phyloP scores from a whole-genome alignment of 2,113 vertebrate species.

The Guaruba guarouba region DNA sequence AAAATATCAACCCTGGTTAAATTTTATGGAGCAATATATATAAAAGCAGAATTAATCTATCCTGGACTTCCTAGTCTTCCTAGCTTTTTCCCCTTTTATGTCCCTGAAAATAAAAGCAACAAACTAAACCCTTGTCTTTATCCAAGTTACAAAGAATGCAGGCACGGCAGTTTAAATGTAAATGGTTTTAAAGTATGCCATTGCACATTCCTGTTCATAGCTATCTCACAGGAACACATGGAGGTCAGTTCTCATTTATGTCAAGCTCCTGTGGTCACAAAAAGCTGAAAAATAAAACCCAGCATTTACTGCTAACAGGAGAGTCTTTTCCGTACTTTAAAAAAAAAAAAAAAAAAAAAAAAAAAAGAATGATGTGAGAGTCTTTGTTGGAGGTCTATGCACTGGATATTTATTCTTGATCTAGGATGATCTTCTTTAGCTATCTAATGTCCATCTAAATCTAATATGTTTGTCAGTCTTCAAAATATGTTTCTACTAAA shows the following conservation, averaged over 20 bases:
- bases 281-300: not conserved
- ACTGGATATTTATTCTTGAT: not conserved
- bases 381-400: not conserved
- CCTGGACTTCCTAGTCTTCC: not conserved
- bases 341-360: not conserved
- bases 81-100: not conserved
- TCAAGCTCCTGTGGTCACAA: slow-evolving; percentile 8
- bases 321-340: not conserved
- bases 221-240: not conserved
- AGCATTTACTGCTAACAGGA: not conserved
- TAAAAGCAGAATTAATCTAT: not conserved
- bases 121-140: not conserved
- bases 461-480: accelerated
- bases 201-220: not conserved
- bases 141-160: not conserved
- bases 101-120: not conserved
- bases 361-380: not conserved
- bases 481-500: not conserved
- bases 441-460: not conserved
- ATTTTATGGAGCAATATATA: not conserved
- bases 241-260: slow-evolving; percentile 24
- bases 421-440: not conserved
- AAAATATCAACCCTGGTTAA: not conserved
- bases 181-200: not conserved
- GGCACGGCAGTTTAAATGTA: not conserved